Base-by-base conservation (phyloP, 2,888 invertebrate genomes). In the Ischnura elegans region DNA sequence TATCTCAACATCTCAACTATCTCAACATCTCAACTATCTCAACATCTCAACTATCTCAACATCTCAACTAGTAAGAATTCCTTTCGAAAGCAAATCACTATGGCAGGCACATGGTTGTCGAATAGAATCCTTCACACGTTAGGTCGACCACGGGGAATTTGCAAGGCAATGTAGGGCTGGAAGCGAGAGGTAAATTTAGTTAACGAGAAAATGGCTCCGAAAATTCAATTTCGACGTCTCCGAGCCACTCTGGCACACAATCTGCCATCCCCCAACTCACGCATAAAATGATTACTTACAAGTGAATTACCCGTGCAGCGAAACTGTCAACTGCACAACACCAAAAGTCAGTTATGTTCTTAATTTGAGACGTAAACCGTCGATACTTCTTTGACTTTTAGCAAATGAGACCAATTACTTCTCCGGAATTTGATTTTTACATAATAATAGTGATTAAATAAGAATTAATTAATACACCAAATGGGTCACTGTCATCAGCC, bases 131-230 rank as follows among this genome's bases (percentile, higher is more conserved):
- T 76, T 36, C 36, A 36, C 76, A 36, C 76, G 36, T 76, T 36
- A 10, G 2, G 76, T n/a, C n/a, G 36, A 36, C 76, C 76, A 61
- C 76, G 3, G 61, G 16, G 36, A 76, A 76, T 36, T 36, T 76
- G 13, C 61, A 1, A 76, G 76, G 25, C 25, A 25, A 13, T 76
- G 76, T 10, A n/a, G n/a, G n/a, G n/a, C n/a, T 36, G 76, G 76
- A 76, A 10, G 36, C 36, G 76, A 36, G 76, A 76, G 76, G 76
- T n/a, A 36, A 76, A 76, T 76, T 76, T 16, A 13, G 76, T 76
- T 76, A 76, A 16, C 76, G 76, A 76, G 36, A 36, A 76, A 76
- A 76, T 76, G 76, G 76, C 76, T 76, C 76, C 25, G 76, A 76
- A 76, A 76, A 76, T 36, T 76, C 76, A 13, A 76, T 76, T 76